Evolutionary conservation across 2,113 vertebrate species (phyloP).

Genomic region (Phylloscopus whistleri): DNA sequence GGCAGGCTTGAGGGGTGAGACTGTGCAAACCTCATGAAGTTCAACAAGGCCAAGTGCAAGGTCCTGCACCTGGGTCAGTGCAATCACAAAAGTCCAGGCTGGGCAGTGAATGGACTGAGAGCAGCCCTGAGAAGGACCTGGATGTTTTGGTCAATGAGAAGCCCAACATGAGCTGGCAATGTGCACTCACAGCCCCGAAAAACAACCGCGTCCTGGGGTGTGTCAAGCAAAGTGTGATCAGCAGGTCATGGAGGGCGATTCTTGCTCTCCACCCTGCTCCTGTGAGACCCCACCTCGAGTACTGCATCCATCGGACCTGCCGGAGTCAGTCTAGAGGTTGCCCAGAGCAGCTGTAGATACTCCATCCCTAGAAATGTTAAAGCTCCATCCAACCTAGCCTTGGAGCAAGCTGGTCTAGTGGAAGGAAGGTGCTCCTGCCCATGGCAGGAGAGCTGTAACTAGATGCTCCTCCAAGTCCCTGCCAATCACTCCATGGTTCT

Average conservation of each 20-base stretch:
- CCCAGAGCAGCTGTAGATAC: neutral
- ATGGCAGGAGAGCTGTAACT: neutral
- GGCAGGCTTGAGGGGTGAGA: neutral
- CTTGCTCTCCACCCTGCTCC: neutral
- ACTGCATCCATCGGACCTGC: neutral
- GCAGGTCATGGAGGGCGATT: neutral
- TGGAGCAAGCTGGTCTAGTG: neutral
- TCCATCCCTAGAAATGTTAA: neutral
- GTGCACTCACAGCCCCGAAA: neutral
- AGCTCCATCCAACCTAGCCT: neutral
- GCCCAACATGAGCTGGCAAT: neutral
- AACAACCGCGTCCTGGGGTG: too few relatives aligned
- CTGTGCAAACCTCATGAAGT: accelerated
- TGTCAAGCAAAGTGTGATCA: neutral
- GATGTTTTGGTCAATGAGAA: neutral
- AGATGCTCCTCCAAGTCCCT: neutral
- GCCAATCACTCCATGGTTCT: neutral
- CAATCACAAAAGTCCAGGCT: neutral
- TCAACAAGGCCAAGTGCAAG: neutral
- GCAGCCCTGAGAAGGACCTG: neutral
- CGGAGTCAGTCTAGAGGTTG: neutral
- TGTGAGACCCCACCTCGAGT: neutral
- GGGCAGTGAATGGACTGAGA: neutral
- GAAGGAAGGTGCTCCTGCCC: neutral
- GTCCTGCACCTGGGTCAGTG: neutral